Percentiles rank a stretch among this genome's conserved stretches.
Evolutionary conservation across 2,797 vertebrate genomes (phyloP).

Genomic region (Macrochelys suwanniensis): DNA sequence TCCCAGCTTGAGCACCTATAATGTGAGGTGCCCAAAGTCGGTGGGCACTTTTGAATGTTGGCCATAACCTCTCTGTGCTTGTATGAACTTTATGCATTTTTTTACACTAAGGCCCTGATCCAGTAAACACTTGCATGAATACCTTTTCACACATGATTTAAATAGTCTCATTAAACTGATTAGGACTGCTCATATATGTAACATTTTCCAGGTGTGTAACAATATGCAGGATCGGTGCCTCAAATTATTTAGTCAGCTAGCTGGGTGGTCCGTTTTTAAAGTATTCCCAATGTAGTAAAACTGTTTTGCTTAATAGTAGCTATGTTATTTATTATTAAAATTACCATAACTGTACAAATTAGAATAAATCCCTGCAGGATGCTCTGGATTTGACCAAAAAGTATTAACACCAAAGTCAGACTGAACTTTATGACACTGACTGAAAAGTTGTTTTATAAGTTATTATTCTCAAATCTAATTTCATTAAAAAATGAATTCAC

Average conservation of each 20-base stretch:
- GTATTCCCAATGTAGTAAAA: background rate
- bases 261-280: background rate
- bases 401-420: background rate
- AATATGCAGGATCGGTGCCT: background rate
- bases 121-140: background rate
- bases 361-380: background rate
- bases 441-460: background rate
- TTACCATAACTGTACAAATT: background rate
- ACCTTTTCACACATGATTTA: background rate
- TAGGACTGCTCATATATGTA: background rate
- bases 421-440: background rate
- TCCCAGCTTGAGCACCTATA: background rate
- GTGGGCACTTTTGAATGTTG: rapidly evolving
- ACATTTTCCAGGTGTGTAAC: background rate
- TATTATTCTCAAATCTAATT: background rate
- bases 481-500: slow-evolving; percentile 13
- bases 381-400: background rate
- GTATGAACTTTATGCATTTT: background rate
- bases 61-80: rapidly evolving
- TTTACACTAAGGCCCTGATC: background rate
- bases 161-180: background rate
- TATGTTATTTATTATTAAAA: background rate
- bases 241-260: background rate
- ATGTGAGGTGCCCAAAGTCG: background rate
- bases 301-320: background rate